Conservation (phyloP, 2,797 vertebrate species). For the Antennarius maculatus region DNA sequence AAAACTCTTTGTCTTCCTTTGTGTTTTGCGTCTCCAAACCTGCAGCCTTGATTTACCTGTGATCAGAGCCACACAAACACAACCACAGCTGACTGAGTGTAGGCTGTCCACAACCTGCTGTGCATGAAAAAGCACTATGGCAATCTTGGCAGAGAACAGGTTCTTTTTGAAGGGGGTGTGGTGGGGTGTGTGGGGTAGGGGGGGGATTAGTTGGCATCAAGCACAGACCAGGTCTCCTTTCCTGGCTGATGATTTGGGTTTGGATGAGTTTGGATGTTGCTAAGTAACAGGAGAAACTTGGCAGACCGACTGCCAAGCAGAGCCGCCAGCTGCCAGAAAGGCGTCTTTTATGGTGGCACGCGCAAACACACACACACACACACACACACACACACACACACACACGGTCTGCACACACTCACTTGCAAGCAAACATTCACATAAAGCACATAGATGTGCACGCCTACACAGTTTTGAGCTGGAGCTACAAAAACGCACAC, state of each 20-base stretch:
- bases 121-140: conserved; percentile 54
- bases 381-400: conserved; percentile 37
- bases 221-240: conserved; percentile 65
- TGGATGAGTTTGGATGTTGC: conserved; percentile 83
- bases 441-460: conserved; percentile 37
- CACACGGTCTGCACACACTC: conserved; percentile 31
- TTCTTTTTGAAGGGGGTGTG: conserved; percentile 50
- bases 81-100: conserved; percentile 56
- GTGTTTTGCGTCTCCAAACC: conserved; percentile 23
- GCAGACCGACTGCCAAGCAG: conserved; percentile 72
- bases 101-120: conserved; percentile 43
- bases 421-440: conserved; percentile 25
- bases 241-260: conserved; percentile 79
- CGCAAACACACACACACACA: conserved; percentile 44
- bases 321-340: conserved; percentile 83
- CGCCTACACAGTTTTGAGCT: no score
- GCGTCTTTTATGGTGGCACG: conserved; percentile 77
- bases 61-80: conserved; percentile 46
- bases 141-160: conserved; percentile 60
- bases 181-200: conserved; percentile 51
- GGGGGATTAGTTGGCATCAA: conserved; percentile 60
- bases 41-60: conserved; percentile 53
- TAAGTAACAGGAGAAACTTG: conserved; percentile 85
- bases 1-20: conserved; percentile 16
- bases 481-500: conserved; percentile 36